A percentile compares a stretch with the other conserved stretches of the same genome.
These are phyloP conservation scores for Tachina fera DNA, from an alignment of 2,888 invertebrate species.

Conservation along the genomic window DNA sequence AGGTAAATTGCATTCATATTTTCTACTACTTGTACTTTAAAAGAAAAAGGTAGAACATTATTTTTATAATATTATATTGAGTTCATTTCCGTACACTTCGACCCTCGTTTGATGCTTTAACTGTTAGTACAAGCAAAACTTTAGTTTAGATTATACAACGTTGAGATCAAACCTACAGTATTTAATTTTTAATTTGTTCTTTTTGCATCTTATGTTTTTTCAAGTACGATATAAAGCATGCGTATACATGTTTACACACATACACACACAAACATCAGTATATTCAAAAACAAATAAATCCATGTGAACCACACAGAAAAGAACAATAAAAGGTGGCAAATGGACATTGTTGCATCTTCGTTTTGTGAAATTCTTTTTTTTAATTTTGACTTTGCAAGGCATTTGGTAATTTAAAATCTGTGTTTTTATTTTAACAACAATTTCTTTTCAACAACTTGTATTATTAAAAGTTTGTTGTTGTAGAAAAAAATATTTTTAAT, in stretches of 20 bases:
- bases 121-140: slow-evolving; percentile 55
- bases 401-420: slow-evolving; percentile 57
- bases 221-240: slow-evolving; percentile 19
- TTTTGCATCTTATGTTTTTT: slow-evolving; percentile 35
- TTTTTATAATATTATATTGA: background rate
- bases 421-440: slow-evolving; percentile 36
- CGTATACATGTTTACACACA: slow-evolving; percentile 22
- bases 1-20: background rate
- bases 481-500: slow-evolving; percentile 54
- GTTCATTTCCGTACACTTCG: background rate
- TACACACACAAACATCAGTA: background rate
- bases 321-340: slow-evolving; percentile 61
- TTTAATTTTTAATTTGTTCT: slow-evolving; percentile 28
- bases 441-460: slow-evolving; percentile 48
- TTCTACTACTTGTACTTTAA: background rate
- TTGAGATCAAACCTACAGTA: slow-evolving; percentile 38
- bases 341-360: slow-evolving; percentile 58
- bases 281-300: slow-evolving; percentile 3
- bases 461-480: slow-evolving; percentile 49
- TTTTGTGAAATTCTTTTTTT: slow-evolving; percentile 22
- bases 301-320: slow-evolving; percentile 4
- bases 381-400: slow-evolving; percentile 18
- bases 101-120: slow-evolving; percentile 37
- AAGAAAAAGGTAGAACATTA: background rate
- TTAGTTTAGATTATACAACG: slow-evolving; percentile 47